These are phyloP conservation scores for Spatulosminthurus flaviceps DNA, from an alignment of 2,888 invertebrate genomes.

Conservation along the genomic window DNA sequence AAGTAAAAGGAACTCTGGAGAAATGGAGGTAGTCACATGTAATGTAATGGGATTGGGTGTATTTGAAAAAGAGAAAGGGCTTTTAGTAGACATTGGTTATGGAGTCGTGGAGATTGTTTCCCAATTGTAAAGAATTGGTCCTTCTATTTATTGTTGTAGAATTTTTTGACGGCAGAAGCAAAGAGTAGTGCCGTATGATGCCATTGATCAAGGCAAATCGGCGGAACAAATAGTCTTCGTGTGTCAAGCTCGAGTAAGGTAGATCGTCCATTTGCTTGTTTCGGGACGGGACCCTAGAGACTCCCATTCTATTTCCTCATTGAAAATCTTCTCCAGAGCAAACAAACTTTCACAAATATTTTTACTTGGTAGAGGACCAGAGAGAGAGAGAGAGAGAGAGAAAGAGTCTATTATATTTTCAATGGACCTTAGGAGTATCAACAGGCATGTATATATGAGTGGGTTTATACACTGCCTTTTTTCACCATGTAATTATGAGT, in stretches of 20 bases:
- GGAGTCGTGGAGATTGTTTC: not conserved
- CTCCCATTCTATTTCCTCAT: constrained; percentile 27
- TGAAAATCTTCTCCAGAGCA: not conserved
- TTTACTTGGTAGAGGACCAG: no score
- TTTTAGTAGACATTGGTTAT: no score
- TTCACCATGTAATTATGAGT: constrained; percentile 24
- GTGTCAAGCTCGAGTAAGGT: constrained; percentile 48
- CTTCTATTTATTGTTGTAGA: constrained; percentile 49
- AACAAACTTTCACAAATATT: not conserved
- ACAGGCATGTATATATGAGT: not conserved
- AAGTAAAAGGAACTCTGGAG: not conserved
- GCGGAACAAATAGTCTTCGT: constrained; percentile 63
- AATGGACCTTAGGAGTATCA: not conserved
- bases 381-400: no score
- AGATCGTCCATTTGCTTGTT: constrained; percentile 32
- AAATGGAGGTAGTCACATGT: not conserved
- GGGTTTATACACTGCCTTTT: not conserved
- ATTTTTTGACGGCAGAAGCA: constrained; percentile 48
- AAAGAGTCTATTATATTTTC: no score
- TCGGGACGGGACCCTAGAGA: constrained; percentile 59
- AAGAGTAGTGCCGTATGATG: constrained; percentile 52
- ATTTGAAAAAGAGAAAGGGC: not conserved
- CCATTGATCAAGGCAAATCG: constrained; percentile 64
- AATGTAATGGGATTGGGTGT: not conserved
- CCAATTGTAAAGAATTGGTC: not conserved